Evolutionary conservation across 2,888 invertebrate genomes (phyloP).

Genomic region (Cynaeus angustus): DNA sequence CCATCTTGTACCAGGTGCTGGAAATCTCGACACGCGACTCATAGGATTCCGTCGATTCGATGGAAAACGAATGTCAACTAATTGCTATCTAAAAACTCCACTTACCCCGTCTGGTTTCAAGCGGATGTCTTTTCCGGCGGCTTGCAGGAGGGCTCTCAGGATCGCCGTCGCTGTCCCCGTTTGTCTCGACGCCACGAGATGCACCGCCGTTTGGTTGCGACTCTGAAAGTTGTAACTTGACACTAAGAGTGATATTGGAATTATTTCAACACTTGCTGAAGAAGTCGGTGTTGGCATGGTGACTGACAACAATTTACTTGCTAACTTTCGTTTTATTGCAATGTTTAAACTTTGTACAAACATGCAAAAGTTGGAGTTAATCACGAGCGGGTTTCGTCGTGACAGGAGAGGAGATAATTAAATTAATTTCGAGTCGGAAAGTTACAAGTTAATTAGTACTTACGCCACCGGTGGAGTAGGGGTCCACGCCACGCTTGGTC

Average conservation of each 20-base stretch:
- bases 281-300: constrained; percentile 38
- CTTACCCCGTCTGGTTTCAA: constrained; percentile 91
- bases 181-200: constrained; percentile 94
- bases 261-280: constrained; percentile 36
- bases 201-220: constrained; percentile 94
- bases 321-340: constrained; percentile 37
- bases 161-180: constrained; percentile 95
- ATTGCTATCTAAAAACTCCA: constrained; percentile 52
- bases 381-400: constrained; percentile 5
- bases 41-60: constrained; percentile 23
- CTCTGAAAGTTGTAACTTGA: constrained; percentile 75
- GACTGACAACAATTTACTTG: constrained; percentile 45
- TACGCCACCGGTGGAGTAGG: constrained; percentile 95
- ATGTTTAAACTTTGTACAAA: constrained; percentile 39
- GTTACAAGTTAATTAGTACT: constrained; percentile 69
- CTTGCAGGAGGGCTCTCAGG: constrained; percentile 88
- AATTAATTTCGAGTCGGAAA: constrained; percentile 1
- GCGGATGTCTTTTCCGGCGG: constrained; percentile 92
- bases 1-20: constrained; percentile 60
- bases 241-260: constrained; percentile 6
- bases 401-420: constrained; percentile 14
- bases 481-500: constrained; percentile 91
- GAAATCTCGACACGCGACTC: constrained; percentile 64
- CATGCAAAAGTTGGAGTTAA: constrained; percentile 31
- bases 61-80: constrained; percentile 38